These are phyloP conservation scores for Crossaster papposus DNA, from an alignment of 53 echinoderm and acorn worm genomes.

Conservation along the genomic window DNA sequence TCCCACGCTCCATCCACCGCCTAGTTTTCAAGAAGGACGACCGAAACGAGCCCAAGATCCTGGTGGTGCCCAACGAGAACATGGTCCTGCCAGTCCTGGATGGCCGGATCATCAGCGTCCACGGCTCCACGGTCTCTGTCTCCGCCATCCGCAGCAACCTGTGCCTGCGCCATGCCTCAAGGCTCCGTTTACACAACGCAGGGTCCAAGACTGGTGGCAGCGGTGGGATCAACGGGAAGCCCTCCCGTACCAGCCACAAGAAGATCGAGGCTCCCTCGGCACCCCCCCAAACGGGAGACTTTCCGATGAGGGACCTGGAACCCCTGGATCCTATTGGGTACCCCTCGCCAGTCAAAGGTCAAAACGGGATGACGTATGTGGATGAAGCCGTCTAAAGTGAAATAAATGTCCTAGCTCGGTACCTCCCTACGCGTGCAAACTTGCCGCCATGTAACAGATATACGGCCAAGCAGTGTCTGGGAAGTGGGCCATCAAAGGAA, in stretches of 20 bases:
- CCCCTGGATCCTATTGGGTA: conserved; percentile 41
- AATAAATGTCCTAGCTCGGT: background rate
- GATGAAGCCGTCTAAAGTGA: conserved; percentile 25
- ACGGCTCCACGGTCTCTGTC: conserved; percentile 20
- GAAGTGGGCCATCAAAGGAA: too few relatives aligned
- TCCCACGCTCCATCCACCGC: conserved; percentile 82
- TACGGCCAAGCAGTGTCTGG: too few relatives aligned
- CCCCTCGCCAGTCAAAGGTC: conserved; percentile 55
- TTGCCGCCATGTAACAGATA: too few relatives aligned
- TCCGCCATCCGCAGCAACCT: conserved; percentile 47
- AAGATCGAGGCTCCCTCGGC: conserved; percentile 1
- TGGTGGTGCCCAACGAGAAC: conserved; percentile 63
- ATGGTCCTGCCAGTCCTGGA: conserved; percentile 29
- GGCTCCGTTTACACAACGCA: conserved; percentile 46
- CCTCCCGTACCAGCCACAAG: background rate
- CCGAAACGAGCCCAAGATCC: conserved; percentile 68
- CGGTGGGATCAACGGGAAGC: conserved; percentile 6
- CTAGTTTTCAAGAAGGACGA: conserved; percentile 69
- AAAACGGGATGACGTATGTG: conserved; percentile 43
- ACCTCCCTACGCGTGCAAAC: background rate
- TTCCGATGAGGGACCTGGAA: conserved; percentile 17
- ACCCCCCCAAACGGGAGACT: background rate
- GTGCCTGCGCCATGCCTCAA: conserved; percentile 66
- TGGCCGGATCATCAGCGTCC: conserved; percentile 10
- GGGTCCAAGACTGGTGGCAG: background rate